Conservation (phyloP, 2,888 invertebrate genomes). For the Notocelia uddmanniana region DNA sequence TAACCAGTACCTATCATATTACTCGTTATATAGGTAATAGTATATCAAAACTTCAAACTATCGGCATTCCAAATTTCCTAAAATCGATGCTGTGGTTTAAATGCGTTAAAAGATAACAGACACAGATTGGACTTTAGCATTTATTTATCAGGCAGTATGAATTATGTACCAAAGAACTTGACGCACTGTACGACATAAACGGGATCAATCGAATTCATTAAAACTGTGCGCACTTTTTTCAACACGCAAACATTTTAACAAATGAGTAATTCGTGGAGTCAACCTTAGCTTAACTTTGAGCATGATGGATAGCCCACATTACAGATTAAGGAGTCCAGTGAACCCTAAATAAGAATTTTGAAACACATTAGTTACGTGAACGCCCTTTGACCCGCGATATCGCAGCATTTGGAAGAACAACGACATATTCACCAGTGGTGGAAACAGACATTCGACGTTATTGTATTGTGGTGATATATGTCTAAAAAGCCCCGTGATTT, state of each 20-base stretch:
- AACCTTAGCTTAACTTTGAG: slow-evolving; percentile 18
- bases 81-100: too few species aligned
- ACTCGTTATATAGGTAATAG: too few species aligned
- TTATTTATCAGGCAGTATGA: not conserved
- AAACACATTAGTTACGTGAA: slow-evolving; percentile 53
- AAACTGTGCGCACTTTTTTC: slow-evolving; percentile 17
- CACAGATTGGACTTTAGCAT: too few species aligned
- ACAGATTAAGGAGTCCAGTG: slow-evolving; percentile 40
- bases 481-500: slow-evolving; percentile 78
- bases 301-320: slow-evolving; percentile 39
- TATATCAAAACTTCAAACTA: too few species aligned
- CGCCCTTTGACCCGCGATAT: slow-evolving; percentile 45
- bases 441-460: slow-evolving; percentile 55
- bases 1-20: too few species aligned
- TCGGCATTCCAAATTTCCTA: too few species aligned
- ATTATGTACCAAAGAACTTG: not conserved
- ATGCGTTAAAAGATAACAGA: too few species aligned
- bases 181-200: not conserved
- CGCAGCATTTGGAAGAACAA: not conserved
- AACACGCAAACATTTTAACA: slow-evolving; percentile 18
- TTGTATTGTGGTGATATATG: slow-evolving; percentile 55
- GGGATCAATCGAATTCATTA: slow-evolving; percentile 5
- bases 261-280: slow-evolving; percentile 6
- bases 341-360: slow-evolving; percentile 45
- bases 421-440: not conserved